Percentiles rank a stretch among this genome's conserved stretches.
Evolutionary conservation across 2,888 invertebrate species (phyloP).

Genomic region (Tanypteryx hageni): DNA sequence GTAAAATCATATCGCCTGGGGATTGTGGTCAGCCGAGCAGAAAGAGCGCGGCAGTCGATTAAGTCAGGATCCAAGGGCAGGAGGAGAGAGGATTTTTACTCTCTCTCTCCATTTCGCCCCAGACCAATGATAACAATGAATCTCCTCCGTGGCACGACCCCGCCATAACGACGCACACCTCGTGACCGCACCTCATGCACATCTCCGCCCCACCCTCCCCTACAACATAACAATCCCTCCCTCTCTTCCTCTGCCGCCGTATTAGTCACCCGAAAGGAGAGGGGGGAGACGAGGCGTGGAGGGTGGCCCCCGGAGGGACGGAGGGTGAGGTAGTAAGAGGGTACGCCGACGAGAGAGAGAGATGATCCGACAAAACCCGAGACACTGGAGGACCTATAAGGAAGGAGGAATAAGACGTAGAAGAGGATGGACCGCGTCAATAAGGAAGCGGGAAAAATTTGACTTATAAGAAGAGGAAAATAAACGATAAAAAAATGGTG

Average conservation of each 20-base stretch:
- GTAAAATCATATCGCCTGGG: slow-evolving; percentile 27
- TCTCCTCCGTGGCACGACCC: slow-evolving; percentile 20
- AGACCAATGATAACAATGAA: slow-evolving; percentile 25
- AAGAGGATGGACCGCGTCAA: neutral
- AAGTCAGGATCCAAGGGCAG: slow-evolving; percentile 14
- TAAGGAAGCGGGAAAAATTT: slow-evolving; percentile 2
- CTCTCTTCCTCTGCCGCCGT: neutral
- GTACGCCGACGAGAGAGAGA: neutral
- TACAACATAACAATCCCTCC: neutral
- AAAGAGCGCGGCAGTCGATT: slow-evolving; percentile 1
- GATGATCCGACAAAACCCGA: too few relatives aligned
- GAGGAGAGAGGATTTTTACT: neutral
- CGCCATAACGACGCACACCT: slow-evolving; percentile 10
- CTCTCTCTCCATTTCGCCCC: neutral
- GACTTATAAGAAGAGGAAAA: neutral
- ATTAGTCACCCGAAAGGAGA: neutral
- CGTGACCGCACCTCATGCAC: slow-evolving; percentile 35
- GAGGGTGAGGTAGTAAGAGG: neutral
- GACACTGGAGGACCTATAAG: slow-evolving; percentile 1
- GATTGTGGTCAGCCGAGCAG: slow-evolving; percentile 20
- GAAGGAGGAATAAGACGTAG: neutral
- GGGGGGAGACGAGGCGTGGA: neutral
- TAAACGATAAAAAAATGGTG: neutral
- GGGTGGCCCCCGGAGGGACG: neutral
- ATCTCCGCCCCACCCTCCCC: neutral